phyloP scores from a whole-genome alignment of 2,797 vertebrate species.

The Tenualosa thibaudeaui region DNA sequence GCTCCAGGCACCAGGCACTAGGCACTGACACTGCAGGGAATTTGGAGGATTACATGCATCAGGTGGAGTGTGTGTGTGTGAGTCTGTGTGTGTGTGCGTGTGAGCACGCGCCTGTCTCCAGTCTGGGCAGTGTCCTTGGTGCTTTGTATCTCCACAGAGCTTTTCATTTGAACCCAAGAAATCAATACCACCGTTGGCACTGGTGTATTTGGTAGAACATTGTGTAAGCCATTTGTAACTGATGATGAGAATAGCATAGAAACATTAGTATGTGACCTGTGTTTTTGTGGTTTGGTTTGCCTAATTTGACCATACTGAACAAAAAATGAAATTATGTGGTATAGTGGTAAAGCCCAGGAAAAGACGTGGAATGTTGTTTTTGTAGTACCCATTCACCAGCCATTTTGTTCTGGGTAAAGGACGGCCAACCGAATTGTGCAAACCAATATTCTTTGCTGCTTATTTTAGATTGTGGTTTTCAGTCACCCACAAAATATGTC shows the following conservation, averaged over 20 bases:
- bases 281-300: background rate
- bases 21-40: conserved; percentile 33
- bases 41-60: background rate
- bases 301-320: background rate
- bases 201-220: too few relatives aligned
- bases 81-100: too few relatives aligned
- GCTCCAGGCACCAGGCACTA: background rate
- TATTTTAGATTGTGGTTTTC: background rate
- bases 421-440: background rate
- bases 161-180: background rate
- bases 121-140: background rate
- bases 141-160: background rate
- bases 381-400: background rate
- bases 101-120: background rate
- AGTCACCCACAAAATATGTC: background rate
- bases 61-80: background rate
- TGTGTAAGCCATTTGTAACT: background rate
- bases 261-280: background rate
- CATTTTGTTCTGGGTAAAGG: background rate
- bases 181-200: background rate
- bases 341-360: background rate
- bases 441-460: background rate
- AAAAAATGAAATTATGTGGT: conserved; percentile 10
- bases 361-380: conserved; percentile 1
- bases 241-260: background rate